Evolutionary conservation across 2,888 invertebrate genomes (phyloP).

Genomic region (Eurois occulta): DNA sequence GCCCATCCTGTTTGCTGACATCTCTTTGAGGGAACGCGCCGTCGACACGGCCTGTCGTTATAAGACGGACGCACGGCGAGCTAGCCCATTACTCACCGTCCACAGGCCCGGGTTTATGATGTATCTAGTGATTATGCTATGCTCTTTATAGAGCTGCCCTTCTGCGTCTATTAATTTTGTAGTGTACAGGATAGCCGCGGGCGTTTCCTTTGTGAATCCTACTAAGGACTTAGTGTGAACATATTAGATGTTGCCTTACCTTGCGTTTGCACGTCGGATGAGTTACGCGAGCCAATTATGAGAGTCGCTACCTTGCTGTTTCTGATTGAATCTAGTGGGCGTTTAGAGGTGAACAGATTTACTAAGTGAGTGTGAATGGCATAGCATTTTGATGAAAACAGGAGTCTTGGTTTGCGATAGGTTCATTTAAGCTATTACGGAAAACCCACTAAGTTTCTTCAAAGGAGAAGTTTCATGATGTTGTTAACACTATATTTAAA

Average conservation of each 20-base stretch:
- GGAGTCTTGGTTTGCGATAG: background rate
- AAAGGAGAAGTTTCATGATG: background rate
- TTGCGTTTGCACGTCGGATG: conserved; percentile 9
- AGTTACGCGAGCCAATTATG: conserved; percentile 26
- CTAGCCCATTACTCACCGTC: no score
- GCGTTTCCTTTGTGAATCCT: conserved; percentile 49
- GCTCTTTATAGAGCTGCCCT: background rate
- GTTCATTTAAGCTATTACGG: background rate
- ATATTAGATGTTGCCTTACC: conserved; percentile 27
- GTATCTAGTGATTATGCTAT: background rate
- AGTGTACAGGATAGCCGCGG: conserved; percentile 19
- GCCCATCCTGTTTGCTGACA: no score
- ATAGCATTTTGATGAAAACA: background rate
- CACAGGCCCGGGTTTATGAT: no score
- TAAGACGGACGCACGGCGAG: no score
- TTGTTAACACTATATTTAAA: no score
- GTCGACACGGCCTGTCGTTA: no score
- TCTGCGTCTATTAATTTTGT: background rate
- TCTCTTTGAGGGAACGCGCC: no score
- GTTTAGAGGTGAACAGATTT: background rate
- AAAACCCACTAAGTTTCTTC: background rate
- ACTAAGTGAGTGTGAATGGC: no score
- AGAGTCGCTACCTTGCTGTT: background rate
- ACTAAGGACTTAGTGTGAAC: conserved; percentile 38
- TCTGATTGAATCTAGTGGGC: conserved; percentile 14